Percentiles rank a stretch among this genome's conserved stretches.
Conservation (phyloP, 2,113 vertebrate genomes). For the Eidolon helvum region DNA sequence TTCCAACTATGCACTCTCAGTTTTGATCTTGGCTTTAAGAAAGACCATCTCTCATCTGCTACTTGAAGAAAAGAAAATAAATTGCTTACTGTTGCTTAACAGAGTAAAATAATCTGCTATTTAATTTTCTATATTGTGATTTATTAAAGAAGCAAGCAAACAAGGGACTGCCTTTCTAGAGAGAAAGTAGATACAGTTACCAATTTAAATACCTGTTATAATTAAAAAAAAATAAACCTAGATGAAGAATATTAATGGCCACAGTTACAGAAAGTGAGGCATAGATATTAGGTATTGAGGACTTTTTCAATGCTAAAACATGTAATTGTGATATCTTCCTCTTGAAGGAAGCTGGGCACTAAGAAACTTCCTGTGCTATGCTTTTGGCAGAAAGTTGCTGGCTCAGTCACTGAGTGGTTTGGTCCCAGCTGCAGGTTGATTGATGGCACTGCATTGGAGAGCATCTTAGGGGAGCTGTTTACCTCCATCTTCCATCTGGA, state of each 20-base stretch:
- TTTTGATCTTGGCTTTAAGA: conserved; percentile 77
- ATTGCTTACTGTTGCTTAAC: conserved; percentile 6
- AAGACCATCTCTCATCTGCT: conserved; percentile 57
- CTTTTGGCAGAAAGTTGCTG: conserved; percentile 55
- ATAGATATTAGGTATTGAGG: background rate
- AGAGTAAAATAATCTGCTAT: conserved; percentile 22
- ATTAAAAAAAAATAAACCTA: background rate
- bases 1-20: conserved; percentile 73
- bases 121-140: conserved; percentile 1
- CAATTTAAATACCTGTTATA: background rate
- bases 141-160: conserved; percentile 29
- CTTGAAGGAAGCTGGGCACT: conserved; percentile 36
- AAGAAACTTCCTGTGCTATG: background rate
- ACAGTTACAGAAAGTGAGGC: background rate
- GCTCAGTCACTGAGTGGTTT: conserved; percentile 47
- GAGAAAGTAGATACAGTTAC: background rate
- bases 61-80: conserved; percentile 58
- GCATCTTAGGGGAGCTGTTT: conserved; percentile 81
- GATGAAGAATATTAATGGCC: background rate
- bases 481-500: conserved; percentile 84
- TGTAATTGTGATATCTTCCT: conserved; percentile 10
- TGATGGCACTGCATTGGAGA: conserved; percentile 79
- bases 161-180: background rate
- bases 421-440: conserved; percentile 83
- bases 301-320: conserved; percentile 43